Base-by-base conservation (phyloP, 2,888 invertebrate species). In the Nasonovia ribisnigri region DNA sequence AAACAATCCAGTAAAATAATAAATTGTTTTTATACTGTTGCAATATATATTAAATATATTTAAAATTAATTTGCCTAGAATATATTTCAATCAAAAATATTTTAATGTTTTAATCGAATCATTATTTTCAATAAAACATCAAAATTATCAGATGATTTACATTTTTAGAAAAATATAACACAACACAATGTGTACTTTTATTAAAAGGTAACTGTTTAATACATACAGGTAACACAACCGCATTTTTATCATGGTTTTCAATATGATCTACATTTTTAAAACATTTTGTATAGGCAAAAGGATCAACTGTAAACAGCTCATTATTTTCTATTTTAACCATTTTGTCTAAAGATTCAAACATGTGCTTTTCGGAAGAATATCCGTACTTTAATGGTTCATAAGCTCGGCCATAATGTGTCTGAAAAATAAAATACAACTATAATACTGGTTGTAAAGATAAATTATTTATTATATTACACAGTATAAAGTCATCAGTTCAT, bases 311-410 rank as follows among this genome's bases (percentile, higher is more conserved):
- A n/a, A 29, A 60, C 3, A 93, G 20, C 1, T 51, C 29, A 87
- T 93, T 42, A 51, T 87, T n/a, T 13, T 87, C 1, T 29, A 93
- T 43, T 67, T 51, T 11, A 48, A 93, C 60, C 93, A 93, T 93
- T 67, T 93, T 90, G 8, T 86, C 29, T 51, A 93, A 93, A 24
- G 51, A 86, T 90, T 93, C 67, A 87, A 93, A 93, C 93, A 93
- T 93, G 16, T 93, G 90, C 67, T 29, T 86, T 86, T 93, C 93
- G 13, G 93, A 93, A 48, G 67, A 87, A 26, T 84, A 93, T 29
- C 93, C 93, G 67, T 90, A 93, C n/a, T 93, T 93, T 51, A 87
- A 67, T 67, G 90, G 60, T 60, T 93, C 93, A 42, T 93, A 93
- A 51, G 42, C 51, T 48, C 48, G 46, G 20, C 90, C 90, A 86